These are phyloP conservation scores for Brachionus rotundiformis DNA, from an alignment of 1,140 invertebrate genomes.

Conservation along the genomic window DNA sequence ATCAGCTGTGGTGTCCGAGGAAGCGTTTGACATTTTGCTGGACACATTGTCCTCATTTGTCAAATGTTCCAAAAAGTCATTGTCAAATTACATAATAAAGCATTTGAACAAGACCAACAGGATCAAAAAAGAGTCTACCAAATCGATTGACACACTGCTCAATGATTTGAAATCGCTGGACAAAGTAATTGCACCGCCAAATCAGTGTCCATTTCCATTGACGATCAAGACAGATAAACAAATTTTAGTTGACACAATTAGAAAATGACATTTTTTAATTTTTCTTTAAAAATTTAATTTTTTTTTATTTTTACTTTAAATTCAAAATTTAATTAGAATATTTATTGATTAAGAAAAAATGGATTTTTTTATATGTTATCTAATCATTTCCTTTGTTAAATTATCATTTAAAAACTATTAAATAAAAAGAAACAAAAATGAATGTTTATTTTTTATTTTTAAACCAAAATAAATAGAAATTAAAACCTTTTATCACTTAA, in stretches of 20 bases:
- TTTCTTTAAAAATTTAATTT: too few species aligned
- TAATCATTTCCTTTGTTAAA: too few species aligned
- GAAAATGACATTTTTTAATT: too few species aligned
- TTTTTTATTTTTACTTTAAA: too few species aligned
- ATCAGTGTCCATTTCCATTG: slow-evolving; percentile 48
- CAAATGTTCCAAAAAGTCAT: slow-evolving; percentile 48
- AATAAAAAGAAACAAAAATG: too few species aligned
- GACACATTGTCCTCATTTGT: background rate
- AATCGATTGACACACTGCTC: background rate
- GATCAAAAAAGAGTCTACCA: background rate
- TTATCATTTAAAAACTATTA: too few species aligned
- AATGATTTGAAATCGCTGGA: slow-evolving; percentile 31
- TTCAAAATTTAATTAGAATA: too few species aligned
- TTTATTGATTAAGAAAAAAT: too few species aligned
- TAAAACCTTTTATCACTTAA: too few species aligned
- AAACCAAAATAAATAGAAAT: too few species aligned
- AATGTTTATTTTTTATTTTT: too few species aligned
- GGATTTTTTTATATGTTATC: too few species aligned
- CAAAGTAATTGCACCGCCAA: slow-evolving; percentile 23
- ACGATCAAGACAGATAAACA: background rate
- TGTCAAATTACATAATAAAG: slow-evolving; percentile 27
- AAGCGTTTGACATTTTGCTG: background rate
- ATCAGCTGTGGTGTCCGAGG: background rate
- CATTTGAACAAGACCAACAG: background rate
- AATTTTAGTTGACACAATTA: background rate